Conservation (phyloP, 2,797 vertebrate genomes). For the Hirundo rustica region DNA sequence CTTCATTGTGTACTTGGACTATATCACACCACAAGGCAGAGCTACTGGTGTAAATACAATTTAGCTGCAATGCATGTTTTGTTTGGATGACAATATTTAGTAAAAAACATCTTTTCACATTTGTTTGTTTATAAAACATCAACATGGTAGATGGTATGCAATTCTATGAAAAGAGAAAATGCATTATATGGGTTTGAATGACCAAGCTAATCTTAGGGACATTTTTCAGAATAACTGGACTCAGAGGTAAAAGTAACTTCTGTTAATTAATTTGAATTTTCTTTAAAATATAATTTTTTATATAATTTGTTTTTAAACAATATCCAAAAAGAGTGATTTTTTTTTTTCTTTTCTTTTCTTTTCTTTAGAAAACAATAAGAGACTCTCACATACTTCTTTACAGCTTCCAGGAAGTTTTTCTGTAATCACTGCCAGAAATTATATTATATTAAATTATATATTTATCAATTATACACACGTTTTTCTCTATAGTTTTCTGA, state of each 20-base stretch:
- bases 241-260: neutral
- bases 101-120: neutral
- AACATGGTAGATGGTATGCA: neutral
- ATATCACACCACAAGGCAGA: neutral
- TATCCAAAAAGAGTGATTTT: fast-evolving
- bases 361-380: neutral
- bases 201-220: neutral
- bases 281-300: neutral
- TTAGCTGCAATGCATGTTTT: neutral
- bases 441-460: too few relatives aligned
- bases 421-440: neutral
- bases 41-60: neutral
- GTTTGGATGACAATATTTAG: neutral
- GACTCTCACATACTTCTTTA: neutral
- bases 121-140: neutral
- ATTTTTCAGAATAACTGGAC: neutral
- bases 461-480: neutral
- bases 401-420: neutral
- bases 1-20: neutral
- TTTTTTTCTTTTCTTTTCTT: neutral
- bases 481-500: neutral
- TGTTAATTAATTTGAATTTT: neutral
- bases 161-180: neutral
- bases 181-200: neutral
- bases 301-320: neutral